Base-by-base conservation (phyloP, 2,113 vertebrate species). In the Trematocara zebra region DNA sequence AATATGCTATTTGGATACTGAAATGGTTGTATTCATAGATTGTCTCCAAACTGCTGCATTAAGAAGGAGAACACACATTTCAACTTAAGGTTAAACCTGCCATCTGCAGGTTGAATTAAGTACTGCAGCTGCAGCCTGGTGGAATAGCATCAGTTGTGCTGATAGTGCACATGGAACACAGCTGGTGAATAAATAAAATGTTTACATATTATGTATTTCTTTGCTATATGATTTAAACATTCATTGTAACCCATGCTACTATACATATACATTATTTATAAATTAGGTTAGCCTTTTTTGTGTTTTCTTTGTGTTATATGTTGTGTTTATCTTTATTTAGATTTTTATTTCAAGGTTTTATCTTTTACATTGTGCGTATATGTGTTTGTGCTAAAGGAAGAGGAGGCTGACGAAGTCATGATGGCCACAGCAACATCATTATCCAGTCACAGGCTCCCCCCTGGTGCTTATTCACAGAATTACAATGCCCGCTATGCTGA, bases 321-420 rank as follows among this genome's bases (percentile, higher is more conserved):
- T 37, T 64, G 18, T 20, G 33, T 67, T 67, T 20, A 37, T 37
- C 61, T 67, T 67, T 37, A 67, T 67, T 5, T 26, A 72, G 40
- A 72, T 28, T 47, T 28, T 72, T 47, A 28, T 72, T 72, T 76
- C 28, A 33, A 51, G 44, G 44, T 51, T 76, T 76, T 40, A 33
- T 31, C 8, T n/a, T 14, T 9, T 11, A 11, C 17, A n/a, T 51
- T 76, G 54, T 44, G 18, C 28, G 6, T 79, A 5, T 86, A 2
- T 78, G 3, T 61, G 2, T 54, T 59, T 83, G 5, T 67, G 20
- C 17, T 88, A 12, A 67, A 99, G 98, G 98, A 99, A 87, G 98
- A 99, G 91, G 98, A 99, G 94, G 98, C 97, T 0, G 97, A 98
- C 23, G 98, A 99, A 44, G 95, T 96, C 5, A 96, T 97, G 81